Evolutionary conservation across 1,140 invertebrate species (phyloP).

Genomic region (Drosophila kohkoa): DNA sequence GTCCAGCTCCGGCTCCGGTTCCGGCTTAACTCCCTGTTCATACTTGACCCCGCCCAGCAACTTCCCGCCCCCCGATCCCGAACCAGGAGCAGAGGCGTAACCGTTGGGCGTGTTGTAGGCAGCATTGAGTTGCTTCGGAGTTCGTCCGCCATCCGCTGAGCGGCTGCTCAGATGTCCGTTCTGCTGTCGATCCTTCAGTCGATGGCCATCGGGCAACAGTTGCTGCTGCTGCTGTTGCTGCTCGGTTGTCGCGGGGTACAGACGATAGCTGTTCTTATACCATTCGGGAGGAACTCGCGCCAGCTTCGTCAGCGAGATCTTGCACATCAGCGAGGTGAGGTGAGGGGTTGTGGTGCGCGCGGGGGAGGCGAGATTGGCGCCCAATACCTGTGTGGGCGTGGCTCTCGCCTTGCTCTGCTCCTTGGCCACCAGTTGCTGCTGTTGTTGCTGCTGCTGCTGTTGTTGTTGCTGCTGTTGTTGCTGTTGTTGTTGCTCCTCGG

Average conservation of each 20-base stretch:
- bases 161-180: constrained; percentile 72
- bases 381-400: constrained; percentile 65
- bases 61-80: not conserved
- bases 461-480: constrained; percentile 62
- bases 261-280: constrained; percentile 60
- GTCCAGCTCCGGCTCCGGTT: constrained; percentile 75
- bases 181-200: constrained; percentile 57
- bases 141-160: constrained; percentile 53
- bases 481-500: constrained; percentile 66
- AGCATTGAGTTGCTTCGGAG: constrained; percentile 44
- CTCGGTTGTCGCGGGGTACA: constrained; percentile 17
- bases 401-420: constrained; percentile 56
- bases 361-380: constrained; percentile 61
- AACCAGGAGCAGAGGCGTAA: constrained; percentile 19
- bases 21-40: constrained; percentile 77
- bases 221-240: constrained; percentile 32
- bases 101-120: constrained; percentile 63
- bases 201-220: constrained; percentile 31
- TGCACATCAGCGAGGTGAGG: constrained; percentile 75
- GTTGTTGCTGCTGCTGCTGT: constrained; percentile 59
- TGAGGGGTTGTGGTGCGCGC: constrained; percentile 64
- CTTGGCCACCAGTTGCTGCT: constrained; percentile 37
- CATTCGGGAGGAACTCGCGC: constrained; percentile 62
- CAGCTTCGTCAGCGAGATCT: constrained; percentile 78
- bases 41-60: constrained; percentile 55